phyloP scores from a whole-genome alignment of 2,113 vertebrate species.

The Orycteropus afer region DNA sequence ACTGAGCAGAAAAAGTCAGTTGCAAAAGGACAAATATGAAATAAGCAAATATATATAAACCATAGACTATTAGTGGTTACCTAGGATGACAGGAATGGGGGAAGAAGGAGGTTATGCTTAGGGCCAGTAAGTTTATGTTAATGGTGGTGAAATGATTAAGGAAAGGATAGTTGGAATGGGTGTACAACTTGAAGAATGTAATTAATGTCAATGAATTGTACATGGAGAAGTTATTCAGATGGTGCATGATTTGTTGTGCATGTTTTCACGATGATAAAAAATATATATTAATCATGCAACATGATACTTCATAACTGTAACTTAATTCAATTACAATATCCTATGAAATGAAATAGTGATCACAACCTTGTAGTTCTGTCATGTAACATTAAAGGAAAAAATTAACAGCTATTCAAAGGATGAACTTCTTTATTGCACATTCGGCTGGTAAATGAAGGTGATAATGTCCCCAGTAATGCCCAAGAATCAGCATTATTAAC shows the following conservation, averaged over 20 bases:
- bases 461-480: neutral
- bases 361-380: neutral
- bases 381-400: neutral
- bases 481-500: neutral
- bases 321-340: neutral
- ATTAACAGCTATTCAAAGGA: neutral
- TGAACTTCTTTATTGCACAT: neutral
- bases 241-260: neutral
- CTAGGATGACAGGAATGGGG: too few species aligned
- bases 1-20: neutral
- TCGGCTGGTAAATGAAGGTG: conserved; percentile 17
- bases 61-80: too few species aligned
- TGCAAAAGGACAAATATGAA: neutral
- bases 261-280: neutral
- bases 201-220: neutral
- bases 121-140: neutral
- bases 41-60: too few species aligned
- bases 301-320: neutral
- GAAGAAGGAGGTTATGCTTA: neutral
- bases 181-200: neutral
- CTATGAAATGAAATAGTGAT: neutral
- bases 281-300: neutral
- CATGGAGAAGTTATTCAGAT: too few species aligned
- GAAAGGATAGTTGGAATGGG: neutral
- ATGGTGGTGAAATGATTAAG: neutral